Base-by-base conservation (phyloP, 2,888 invertebrate species). In the Adelphocoris suturalis region DNA sequence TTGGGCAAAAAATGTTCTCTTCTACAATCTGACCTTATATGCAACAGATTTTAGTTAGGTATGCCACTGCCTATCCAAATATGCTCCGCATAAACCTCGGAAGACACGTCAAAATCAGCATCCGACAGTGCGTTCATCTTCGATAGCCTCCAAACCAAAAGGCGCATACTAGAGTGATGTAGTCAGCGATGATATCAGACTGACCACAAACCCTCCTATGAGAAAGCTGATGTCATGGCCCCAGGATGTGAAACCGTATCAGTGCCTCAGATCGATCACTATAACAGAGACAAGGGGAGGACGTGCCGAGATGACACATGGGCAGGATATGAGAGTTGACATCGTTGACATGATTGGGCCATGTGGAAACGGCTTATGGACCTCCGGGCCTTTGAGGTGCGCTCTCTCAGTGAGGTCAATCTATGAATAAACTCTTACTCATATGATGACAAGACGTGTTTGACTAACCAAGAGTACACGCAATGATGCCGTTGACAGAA, bases 271-370 rank as follows among this genome's bases (percentile, higher is more conserved):
- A 68, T 68, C 23, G 68, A 68, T 68, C 68, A 27, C 23, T 23
- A 52, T 13, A 13, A 16, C 19, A 23, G 61, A 16, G n/a, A 48
- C 11, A 23, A 82, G n/a, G 82, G 14, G 27, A 48, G 82, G 82
- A 82, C 82, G 82, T 82, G 82, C 47, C 82, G 47, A 52, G 48
- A 47, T 82, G 82, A 82, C 82, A 68, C 68, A 68, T 68, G 68
- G 68, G 27, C 68, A 82, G 82, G 82, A 82, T 82, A 82, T 82
- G 82, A 82, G 82, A 68, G 68, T 68, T 23, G 68, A 68, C 68
- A 68, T 82, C 52, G 82, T 16, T 78, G 78, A 52, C 82, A 52
- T 52, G 82, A 82, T 82, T 23, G 82, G 47, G 47, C 37, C 78
- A 78, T 47, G 78, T 48, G 27, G 82, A 52, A 82, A 68, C 68